Evolutionary conservation across 2,888 invertebrate species (phyloP), one percentile per base, ranked within the genome.

Genomic region (Dynastes hyllus): DNA sequence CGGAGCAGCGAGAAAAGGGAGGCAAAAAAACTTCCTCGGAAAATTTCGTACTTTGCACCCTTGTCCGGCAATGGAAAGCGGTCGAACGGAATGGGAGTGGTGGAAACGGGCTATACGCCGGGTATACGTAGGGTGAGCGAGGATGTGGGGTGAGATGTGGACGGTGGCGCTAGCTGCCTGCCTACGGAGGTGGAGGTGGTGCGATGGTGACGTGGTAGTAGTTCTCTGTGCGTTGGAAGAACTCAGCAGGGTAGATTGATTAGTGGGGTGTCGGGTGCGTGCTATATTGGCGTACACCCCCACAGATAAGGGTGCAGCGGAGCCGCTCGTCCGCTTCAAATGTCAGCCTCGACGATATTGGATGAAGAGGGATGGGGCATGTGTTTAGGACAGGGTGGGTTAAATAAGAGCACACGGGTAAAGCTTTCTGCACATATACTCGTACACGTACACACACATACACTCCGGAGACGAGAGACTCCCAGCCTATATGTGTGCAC

Each of bases 251-350:
- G 86, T 86, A 87, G 87, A 88, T 88, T 88, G 87, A 87, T 87
- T 87, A 87, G 87, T 87, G 87, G 87, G 87, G 87, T 87, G 86
- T 85, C 83, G 87, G 86, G 87, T 85, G 87, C 84, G 86, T 84
- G 83, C 83, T 84, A 85, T 85, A 86, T 86, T 85, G 85, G 85
- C 84, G 82, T 82, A 84, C 84, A 84, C 85, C 85, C 84, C 85
- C 85, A 80, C 83, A 85, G 86, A 85, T 85, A 85, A 85, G 86
- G 86, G 86, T 86, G 85, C 84, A 84, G 83, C 81, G 76, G 73
- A 77, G 79, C 80, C 81, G 81, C 78, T 82, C 83, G 84, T 82
- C 81, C 83, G 84, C 84, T 83, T 84, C 84, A 84, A 84, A 84
- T 84, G 84, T 84, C 84, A 84, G 83, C 82, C 73, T 71, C 78